Base-by-base conservation (phyloP, 2,797 vertebrate genomes). In the Melopsittacus undulatus region DNA sequence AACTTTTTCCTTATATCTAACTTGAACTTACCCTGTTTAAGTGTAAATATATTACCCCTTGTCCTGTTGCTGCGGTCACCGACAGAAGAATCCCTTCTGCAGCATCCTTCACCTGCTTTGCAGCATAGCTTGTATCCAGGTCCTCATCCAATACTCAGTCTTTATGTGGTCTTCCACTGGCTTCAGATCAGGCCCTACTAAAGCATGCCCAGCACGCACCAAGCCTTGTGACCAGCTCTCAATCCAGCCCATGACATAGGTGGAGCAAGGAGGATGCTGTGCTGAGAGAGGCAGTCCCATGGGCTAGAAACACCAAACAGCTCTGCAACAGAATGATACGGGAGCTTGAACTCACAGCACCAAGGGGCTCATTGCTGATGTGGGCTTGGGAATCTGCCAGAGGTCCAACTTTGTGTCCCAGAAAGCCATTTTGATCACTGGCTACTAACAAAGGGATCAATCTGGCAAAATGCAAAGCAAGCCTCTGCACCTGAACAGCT, bases 251-350 rank as follows among this genome's bases (percentile, higher is more conserved):
- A 17, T 2, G 3, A 69, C 1, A 2, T 0, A 24, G 34, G 45
- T 10, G 29, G 9, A 83, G 56, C 21, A 63, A 52, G 62, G 49
- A 84, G 5, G 6, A 19, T 73, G 59, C 57, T 54, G 38, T 1
- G 3, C 45, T 69, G 63, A 13, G 61, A 66, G 34, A 63, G 42
- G 32, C 38, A 76, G 38, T 30, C 32, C 17, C 6, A 9, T 0
- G 0, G 30, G 38, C 0, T 2, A 81, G 68, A 45, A 52, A 13
- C 56, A 68, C 17, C 23, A 8, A 32, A 57, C 0, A 1, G 56
- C 29, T 64, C 56, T 34, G 73, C 45, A 69, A 45, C 21, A 38
- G 46, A 46, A 61, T 0, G 3, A 91, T 19, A 13, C n/a, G n/a
- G 29, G 26, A 78, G 30, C 30, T n/a, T 34, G 27, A 77, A 56